Evolutionary conservation across 2,113 vertebrate genomes (phyloP), one percentile per base, ranked within the genome.

Genomic region (Prochilodus magdalenae): DNA sequence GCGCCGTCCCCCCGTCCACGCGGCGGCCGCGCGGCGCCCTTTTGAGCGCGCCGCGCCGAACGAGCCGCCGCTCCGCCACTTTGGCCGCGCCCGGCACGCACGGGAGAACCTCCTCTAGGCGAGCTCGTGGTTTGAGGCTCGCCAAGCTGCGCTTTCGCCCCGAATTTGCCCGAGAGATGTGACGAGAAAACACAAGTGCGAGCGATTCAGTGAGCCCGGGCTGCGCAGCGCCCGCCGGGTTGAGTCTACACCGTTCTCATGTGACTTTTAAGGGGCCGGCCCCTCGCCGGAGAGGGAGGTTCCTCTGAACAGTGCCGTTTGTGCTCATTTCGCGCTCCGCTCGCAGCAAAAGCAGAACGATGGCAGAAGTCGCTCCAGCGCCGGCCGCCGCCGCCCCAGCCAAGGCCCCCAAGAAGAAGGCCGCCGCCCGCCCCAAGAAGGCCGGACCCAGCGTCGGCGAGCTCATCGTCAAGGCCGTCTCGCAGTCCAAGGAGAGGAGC

Each of bases 381-480:
- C 69, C 63, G n/a, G n/a, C n/a, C n/a, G n/a, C n/a, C n/a, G n/a
- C n/a, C 5, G 69, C 44, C 1, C 69, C 69, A 7, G 69, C 69
- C 12, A 72, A 72, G 22, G 69, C 44, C 13, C 36, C 36, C 7
- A 72, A 72, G n/a, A 70, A 70, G 67, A 70, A 71, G 29, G 13
- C 36, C 12, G 33, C 44, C 69, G 18, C 33, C 1, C 18, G 10
- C 4, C 69, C 69, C 20, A 71, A 71, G 20, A 71, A 71, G 24
- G 24, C 22, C 33, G 71, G 49, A 27, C 47, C 75, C 18, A 49
- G 75, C 40, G 60, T 77, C 44, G 27, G 60, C 24, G 75, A 77
- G 16, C 75, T 77, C 44, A 67, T 67, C 62, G 26, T 77, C 26
- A 77, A 77, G 44, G 75, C 59, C 22, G 60, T 77, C 1, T 66